phyloP scores from a whole-genome alignment of 2,888 invertebrate genomes.

The Luperina nickerlii region DNA sequence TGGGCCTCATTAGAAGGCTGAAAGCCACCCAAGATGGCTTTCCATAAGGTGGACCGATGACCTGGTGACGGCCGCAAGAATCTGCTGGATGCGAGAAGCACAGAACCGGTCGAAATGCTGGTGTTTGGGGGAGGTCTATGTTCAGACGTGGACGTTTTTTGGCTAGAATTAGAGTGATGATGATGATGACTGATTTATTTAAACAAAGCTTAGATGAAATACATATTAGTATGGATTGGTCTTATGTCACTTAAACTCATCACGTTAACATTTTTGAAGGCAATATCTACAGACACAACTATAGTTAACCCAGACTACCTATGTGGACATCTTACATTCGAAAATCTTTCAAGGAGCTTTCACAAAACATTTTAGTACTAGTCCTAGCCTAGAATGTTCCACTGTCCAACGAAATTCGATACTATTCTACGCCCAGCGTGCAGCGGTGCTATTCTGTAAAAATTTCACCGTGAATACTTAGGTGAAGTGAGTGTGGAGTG shows the following conservation, averaged over 20 bases:
- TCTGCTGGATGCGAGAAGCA: neutral
- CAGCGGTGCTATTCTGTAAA: too few species aligned
- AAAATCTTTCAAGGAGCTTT: neutral
- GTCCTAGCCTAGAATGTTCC: neutral
- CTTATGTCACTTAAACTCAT: neutral
- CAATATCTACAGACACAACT: too few species aligned
- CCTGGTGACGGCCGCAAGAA: neutral
- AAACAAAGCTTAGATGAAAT: neutral
- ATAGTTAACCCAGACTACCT: neutral
- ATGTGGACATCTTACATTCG: neutral
- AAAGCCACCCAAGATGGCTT: too few species aligned
- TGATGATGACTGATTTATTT: neutral
- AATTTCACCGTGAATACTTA: too few species aligned
- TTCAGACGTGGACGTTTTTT: neutral
- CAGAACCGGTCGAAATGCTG: too few species aligned
- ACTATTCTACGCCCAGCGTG: conserved; percentile 10
- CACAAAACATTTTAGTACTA: neutral
- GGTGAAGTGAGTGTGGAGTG: too few species aligned
- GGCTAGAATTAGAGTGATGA: neutral
- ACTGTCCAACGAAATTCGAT: conserved; percentile 19
- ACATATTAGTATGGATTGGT: neutral
- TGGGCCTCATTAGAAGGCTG: too few species aligned
- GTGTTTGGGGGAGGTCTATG: neutral
- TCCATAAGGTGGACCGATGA: too few species aligned
- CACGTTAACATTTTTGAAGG: neutral